A percentile compares a stretch with the other conserved stretches of the same genome.
phyloP scores from a whole-genome alignment of 1,140 invertebrate genomes.

The Muscidifurax raptorellus region DNA sequence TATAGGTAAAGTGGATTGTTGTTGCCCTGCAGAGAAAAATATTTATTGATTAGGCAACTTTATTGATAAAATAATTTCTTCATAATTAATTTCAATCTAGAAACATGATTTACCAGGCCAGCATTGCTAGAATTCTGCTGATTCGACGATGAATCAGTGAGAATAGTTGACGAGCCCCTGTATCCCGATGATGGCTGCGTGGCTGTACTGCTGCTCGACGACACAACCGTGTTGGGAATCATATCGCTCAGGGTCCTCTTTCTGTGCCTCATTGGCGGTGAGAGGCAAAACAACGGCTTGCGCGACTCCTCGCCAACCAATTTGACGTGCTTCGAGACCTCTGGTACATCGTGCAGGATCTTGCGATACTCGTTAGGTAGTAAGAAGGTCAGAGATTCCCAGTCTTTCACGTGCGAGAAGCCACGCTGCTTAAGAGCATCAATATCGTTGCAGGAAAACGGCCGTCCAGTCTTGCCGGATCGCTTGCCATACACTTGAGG shows the following conservation, averaged over 20 bases:
- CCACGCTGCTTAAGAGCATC: conserved; percentile 87
- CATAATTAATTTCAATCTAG: neutral
- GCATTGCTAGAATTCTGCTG: conserved; percentile 70
- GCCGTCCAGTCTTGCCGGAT: conserved; percentile 76
- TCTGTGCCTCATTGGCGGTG: conserved; percentile 77
- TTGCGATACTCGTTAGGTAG: conserved; percentile 86
- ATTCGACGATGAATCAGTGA: conserved; percentile 84
- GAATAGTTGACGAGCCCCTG: conserved; percentile 88
- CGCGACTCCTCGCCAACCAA: conserved; percentile 74
- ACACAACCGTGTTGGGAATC: conserved; percentile 69
- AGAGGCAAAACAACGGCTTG: conserved; percentile 81
- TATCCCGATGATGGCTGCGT: conserved; percentile 90
- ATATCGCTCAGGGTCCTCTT: conserved; percentile 72
- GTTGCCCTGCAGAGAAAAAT: conserved; percentile 59
- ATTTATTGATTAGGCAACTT: neutral
- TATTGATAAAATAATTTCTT: neutral
- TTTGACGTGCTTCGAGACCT: conserved; percentile 81
- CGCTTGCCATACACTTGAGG: conserved; percentile 74
- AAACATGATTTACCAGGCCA: conserved; percentile 25
- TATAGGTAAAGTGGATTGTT: conserved; percentile 88
- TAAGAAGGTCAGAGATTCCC: conserved; percentile 92
- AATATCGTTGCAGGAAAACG: conserved; percentile 90
- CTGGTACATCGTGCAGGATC: conserved; percentile 84
- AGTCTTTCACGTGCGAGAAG: conserved; percentile 90
- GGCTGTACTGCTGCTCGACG: conserved; percentile 82